Evolutionary conservation across 2,113 vertebrate genomes (phyloP), one percentile per base, ranked within the genome.

Genomic region (Bufo gargarizans): DNA sequence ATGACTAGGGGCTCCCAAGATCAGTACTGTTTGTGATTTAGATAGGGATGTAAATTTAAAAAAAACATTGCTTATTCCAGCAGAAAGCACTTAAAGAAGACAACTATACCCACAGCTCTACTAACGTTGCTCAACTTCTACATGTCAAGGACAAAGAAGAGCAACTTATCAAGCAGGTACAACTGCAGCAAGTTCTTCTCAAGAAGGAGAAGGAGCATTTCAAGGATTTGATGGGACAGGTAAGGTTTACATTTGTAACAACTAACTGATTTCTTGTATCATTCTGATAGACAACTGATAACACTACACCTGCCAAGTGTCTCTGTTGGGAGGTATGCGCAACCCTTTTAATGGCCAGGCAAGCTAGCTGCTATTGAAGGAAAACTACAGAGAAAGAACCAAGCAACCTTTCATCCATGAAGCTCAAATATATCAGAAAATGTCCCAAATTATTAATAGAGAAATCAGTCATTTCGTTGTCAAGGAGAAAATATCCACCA

Each of bases 81-180:
- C 84, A 92, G 61, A 90, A 67, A 56, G 20, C 77, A 43, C 90
- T 92, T n/a, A 89, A 87, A 55, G 86, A 90, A 82, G 88, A 88
- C n/a, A 88, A 22, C 17, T 89, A 78, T 61, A 61, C 55, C 65
- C 67, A 87, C n/a, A 79, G 74, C 12, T 82, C 89, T 67, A 77
- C 85, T n/a, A 90, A 82, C 43, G 14, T 88, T 65, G 63, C 72
- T 82, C 87, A 91, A 12, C 89, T 90, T 82, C 84, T 91, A 5
- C 82, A 49, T 43, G 43, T 81, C 20, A 92, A 91, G 76, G 86
- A 89, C 33, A 63, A 69, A 58, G 89, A 89, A 56, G 84, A 88
- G 10, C 77, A 90, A 59, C 63, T 90, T 53, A 65, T 67, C 58
- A 63, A 22, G 67, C 82, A 90, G 45, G 82, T 88, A 22, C 89